Base-by-base conservation (phyloP, 2,113 vertebrate species). In the Coracopsis vasa region DNA sequence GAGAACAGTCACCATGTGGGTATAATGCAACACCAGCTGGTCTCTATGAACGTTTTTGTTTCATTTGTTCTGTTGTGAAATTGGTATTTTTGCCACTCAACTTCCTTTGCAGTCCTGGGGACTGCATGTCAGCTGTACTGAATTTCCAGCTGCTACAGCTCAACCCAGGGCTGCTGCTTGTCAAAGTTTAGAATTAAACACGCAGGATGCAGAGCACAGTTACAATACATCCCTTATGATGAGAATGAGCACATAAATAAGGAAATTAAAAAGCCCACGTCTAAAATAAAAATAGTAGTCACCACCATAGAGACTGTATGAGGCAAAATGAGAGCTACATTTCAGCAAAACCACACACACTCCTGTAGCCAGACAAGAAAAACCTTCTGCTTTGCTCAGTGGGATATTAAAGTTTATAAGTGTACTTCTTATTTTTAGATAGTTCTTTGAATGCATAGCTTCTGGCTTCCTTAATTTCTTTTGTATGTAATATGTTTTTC, bases 381-480 rank as follows among this genome's bases (percentile, higher is more conserved):
- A 95, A 64, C 21, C 84, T 54, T 70, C 82, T 90, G 42, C 29
- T 91, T 71, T 82, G 20, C 94, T 94, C 84, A 83, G 82, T 75
- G 60, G 88, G 64, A 75, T 92, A 94, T 80, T 96, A 78, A 92
- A 92, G 44, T 95, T 95, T 96, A 91, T 65, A 91, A 86, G 37
- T 80, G 39, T 66, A 72, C 19, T 80, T 89, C 74, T 95, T 97
- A 87, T 93, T 90, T 96, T 90, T 95, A 97, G 93, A 85, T 58
- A 90, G 48, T n/a, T 94, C 66, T 90, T 93, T 92, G 60, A 95
- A 92, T 90, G 28, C 33, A 24, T 74, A 88, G 70, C 41, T 94
- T 87, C 75, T 95, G 86, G 50, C 54, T 96, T 96, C 74, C 86
- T 80, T 92, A 72, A 94, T 94, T 86, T 95, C 82, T 96, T 94